These are phyloP conservation scores for Channallabes apus DNA, from an alignment of 2,797 vertebrate species.

Conservation along the genomic window DNA sequence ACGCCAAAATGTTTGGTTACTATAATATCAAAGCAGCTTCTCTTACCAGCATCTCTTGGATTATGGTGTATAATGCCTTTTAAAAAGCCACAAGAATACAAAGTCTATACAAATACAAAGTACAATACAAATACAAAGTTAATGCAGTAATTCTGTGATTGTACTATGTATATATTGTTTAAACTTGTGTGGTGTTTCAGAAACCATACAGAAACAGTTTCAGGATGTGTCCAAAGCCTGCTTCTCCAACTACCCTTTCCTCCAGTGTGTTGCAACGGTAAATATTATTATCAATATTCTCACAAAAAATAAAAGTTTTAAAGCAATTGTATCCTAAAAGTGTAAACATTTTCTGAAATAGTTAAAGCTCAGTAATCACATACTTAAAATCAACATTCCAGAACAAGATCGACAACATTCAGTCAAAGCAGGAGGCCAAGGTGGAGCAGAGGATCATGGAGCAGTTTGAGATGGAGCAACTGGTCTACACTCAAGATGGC, in stretches of 20 bases:
- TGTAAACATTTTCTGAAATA: neutral
- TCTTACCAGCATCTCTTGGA: no score
- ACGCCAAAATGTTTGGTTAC: no score
- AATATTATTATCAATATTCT: no score
- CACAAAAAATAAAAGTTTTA: no score
- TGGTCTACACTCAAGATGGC: slow-evolving; percentile 75
- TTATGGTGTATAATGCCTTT: no score
- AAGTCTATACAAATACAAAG: no score
- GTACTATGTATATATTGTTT: no score
- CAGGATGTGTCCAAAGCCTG: slow-evolving; percentile 25
- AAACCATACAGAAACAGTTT: slow-evolving; percentile 39
- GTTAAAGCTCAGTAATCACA: neutral
- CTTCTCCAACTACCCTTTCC: slow-evolving; percentile 45
- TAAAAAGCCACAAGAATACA: no score
- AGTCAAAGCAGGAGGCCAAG: slow-evolving; percentile 52
- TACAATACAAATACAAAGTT: no score
- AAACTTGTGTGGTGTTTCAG: no score
- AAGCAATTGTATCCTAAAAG: neutral
- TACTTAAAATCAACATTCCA: slow-evolving; percentile 45
- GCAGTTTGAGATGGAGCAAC: slow-evolving; percentile 77
- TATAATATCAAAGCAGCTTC: no score
- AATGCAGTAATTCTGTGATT: no score
- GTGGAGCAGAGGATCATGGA: slow-evolving; percentile 61
- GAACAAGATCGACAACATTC: slow-evolving; percentile 71
- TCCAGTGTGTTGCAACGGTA: slow-evolving; percentile 50